phyloP scores from a whole-genome alignment of 2,113 vertebrate genomes.

The Cyprinodon tularosa region DNA sequence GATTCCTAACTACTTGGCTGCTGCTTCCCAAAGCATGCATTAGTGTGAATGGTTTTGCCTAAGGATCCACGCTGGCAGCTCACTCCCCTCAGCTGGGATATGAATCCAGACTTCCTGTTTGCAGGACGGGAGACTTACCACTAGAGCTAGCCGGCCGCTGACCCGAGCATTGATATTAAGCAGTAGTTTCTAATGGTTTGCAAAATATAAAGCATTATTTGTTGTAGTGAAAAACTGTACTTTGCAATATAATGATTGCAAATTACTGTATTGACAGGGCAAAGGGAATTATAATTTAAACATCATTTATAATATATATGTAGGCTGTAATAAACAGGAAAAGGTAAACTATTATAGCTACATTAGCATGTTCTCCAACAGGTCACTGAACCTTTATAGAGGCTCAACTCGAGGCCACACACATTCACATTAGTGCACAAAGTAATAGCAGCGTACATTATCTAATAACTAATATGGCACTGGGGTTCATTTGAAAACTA shows the following conservation, averaged over 20 bases:
- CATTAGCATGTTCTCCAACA: not conserved
- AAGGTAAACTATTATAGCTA: slow-evolving; percentile 4
- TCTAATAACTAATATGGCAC: slow-evolving; percentile 36
- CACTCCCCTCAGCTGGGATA: too few species aligned
- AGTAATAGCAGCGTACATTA: slow-evolving; percentile 7
- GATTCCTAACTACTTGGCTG: too few species aligned
- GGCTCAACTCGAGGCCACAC: not conserved
- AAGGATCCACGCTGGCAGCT: too few species aligned
- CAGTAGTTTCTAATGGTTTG: too few species aligned
- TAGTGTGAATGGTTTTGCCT: too few species aligned
- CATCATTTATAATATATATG: not conserved
- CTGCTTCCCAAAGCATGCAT: too few species aligned
- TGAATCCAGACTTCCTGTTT: too few species aligned
- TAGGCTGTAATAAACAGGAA: not conserved
- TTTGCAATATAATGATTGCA: not conserved
- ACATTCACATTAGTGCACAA: not conserved
- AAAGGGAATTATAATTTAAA: slow-evolving; percentile 21
- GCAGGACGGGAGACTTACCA: too few species aligned
- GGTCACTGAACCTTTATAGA: not conserved
- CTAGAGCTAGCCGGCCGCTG: too few species aligned
- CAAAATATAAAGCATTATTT: too few species aligned
- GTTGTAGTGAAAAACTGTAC: too few species aligned
- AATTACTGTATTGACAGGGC: slow-evolving; percentile 25
- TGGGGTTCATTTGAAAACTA: slow-evolving; percentile 39
- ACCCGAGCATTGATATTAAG: too few species aligned